Evolutionary conservation across 2,113 vertebrate genomes (phyloP).

Genomic region (Plecturocebus donacophilus): DNA sequence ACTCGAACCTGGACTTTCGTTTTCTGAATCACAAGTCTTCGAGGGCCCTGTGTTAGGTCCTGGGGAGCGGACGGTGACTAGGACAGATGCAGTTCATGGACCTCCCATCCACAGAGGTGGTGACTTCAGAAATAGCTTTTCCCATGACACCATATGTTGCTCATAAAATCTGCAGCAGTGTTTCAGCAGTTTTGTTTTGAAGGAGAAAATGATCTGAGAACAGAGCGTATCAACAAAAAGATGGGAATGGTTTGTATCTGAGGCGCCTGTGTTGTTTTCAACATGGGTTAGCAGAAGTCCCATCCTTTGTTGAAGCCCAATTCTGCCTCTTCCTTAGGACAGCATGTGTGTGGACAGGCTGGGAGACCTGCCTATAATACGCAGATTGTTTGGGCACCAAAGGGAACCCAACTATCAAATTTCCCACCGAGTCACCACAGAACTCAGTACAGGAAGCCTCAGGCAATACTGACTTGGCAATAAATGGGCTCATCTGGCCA

Average conservation of each 20-base stretch:
- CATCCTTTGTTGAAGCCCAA: not conserved
- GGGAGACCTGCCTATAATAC: not conserved
- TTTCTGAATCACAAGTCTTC: not conserved
- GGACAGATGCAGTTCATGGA: fast-evolving
- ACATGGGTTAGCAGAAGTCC: not conserved
- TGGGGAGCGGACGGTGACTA: not conserved
- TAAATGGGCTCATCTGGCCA: not conserved
- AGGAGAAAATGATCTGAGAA: not conserved
- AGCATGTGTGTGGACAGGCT: not conserved
- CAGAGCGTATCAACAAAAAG: not conserved
- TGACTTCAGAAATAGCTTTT: not conserved
- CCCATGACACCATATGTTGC: not conserved
- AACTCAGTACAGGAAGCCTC: not conserved
- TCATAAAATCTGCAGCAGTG: not conserved
- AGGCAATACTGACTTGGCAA: not conserved
- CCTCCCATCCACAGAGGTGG: not conserved
- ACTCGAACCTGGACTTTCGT: not conserved
- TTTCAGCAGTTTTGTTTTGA: not conserved
- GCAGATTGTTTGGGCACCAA: not conserved
- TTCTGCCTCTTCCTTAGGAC: not conserved
- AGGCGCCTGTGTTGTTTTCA: not conserved
- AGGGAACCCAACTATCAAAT: not conserved
- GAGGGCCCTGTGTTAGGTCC: not conserved
- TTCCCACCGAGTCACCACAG: not conserved
- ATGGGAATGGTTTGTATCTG: not conserved